phyloP scores from a whole-genome alignment of 2,888 invertebrate species.

The Iphiclides podalirius region DNA sequence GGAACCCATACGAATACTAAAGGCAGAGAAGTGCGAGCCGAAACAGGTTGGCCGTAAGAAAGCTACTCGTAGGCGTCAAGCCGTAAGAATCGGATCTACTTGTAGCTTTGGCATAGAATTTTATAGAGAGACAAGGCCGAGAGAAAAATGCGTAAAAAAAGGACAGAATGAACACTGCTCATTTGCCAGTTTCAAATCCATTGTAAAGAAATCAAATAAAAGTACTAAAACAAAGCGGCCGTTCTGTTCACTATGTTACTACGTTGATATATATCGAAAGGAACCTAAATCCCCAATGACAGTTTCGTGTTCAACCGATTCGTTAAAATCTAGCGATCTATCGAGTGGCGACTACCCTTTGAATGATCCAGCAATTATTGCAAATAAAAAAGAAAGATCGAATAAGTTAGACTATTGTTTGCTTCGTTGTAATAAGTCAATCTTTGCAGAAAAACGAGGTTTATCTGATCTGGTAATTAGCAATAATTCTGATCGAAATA shows the following conservation, averaged over 20 bases:
- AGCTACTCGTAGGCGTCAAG: constrained; percentile 21
- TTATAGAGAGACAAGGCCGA: constrained; percentile 26
- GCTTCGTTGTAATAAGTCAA: not conserved
- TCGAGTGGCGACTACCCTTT: not conserved
- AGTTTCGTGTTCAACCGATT: not conserved
- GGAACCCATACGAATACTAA: too few species aligned
- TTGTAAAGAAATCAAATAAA: constrained; percentile 2
- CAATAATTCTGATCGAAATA: too few species aligned
- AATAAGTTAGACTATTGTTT: constrained; percentile 2
- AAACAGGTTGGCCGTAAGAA: not conserved
- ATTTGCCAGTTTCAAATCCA: too few species aligned
- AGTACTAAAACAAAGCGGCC: constrained; percentile 13
- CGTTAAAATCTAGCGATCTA: not conserved
- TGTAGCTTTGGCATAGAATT: constrained; percentile 34
- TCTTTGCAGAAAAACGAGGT: not conserved
- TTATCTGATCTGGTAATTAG: not conserved
- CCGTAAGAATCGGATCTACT: constrained; percentile 31
- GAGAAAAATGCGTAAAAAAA: constrained; percentile 5
- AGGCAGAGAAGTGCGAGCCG: too few species aligned
- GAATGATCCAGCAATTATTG: not conserved
- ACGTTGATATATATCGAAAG: constrained; percentile 4
- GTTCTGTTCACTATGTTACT: constrained; percentile 15
- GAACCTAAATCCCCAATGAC: not conserved
- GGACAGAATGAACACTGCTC: too few species aligned
- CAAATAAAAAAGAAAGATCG: constrained; percentile 7